Base-by-base conservation (phyloP, 2,888 invertebrate species). In the Abscondita cerata region DNA sequence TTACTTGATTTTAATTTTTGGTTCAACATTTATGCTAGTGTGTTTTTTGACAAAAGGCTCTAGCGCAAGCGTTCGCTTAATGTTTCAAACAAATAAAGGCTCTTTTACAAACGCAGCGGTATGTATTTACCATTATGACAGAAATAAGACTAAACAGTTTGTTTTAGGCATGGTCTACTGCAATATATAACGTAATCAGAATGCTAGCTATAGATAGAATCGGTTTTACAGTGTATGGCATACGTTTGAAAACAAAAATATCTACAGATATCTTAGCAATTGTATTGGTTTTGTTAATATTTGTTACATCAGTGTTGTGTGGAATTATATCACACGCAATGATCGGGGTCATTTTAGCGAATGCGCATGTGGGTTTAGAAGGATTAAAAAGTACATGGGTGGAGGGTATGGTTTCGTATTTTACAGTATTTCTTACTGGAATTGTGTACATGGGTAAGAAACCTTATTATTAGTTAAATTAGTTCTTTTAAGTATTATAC, bases 151-250 rank as follows among this genome's bases (percentile, higher is more conserved):
- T 36, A 36, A 12, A 36, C 11, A 9, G 13, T 9, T 25, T 40
- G 1, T n/a, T 15, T 56, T 48, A 70, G 68, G 54, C 63, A n/a
- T 70, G 70, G 70, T 36, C 15, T 25, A 15, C 12, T 1, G 59
- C 69, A 5, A 16, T 67, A 6, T 25, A 8, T 1, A 48, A 59
- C 20, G 58, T 66, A 1, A 8, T 66, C 1, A n/a, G 33, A n/a
- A n/a, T 36, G 5, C 52, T 69, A 33, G 58, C 59, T 19, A 34
- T 68, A 3, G 59, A 57, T 11, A 62, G 64, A 25, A 59, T 57
- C 2, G 59, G 60, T 33, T 61, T 66, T 33, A 59, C 67, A 8
- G 56, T 65, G 20, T 66, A 58, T 40, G 70, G 70, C 9, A 66
- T 68, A 16, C 65, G 61, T 38, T 52, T 71, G 51, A 36, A 40